Evolutionary conservation across 2,888 invertebrate species (phyloP), one percentile per base, ranked within the genome.

Genomic region (Autographa gamma): DNA sequence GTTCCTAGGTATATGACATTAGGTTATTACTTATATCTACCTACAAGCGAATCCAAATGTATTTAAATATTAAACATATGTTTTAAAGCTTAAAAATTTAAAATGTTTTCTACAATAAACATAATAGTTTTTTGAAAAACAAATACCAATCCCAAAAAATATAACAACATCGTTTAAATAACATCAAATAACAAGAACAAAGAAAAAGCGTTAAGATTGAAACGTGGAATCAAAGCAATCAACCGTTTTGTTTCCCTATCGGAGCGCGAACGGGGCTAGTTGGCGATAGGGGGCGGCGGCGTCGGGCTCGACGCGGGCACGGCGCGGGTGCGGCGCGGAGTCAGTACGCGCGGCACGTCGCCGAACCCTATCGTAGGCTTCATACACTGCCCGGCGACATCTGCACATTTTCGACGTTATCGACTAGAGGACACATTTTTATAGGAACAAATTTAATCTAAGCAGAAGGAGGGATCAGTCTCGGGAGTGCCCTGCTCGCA

Each of bases 371-470:
- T 93, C 92, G 90, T 90, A 86, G 85, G 90, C 91, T 92, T 91
- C 93, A 93, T 93, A 92, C 54, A 56, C 89, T 91, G 90, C 84
- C 91, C 90, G 92, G 90, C 90, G 90, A 92, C 93, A 94, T 94
- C 94, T 94, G 95, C 93, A 93, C 92, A 93, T 93, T 92, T 91
- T 89, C 89, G 87, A 89, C 91, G 92, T 92, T 94, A 94, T 93
- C 92, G 93, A 93, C 86, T 91, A 81, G 88, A 90, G 91, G 89
- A 90, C 91, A 91, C 92, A 92, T 93, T 94, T 95, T 93, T 93
- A 93, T 93, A 91, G 91, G 93, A 93, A 90, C 93, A 93, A 94
- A 94, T 93, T 94, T 95, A 95, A 95, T 94, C 93, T 93, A 92
- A 93, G 92, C 92, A 92, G 88, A 90, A 89, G 89, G 85, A 93